Evolutionary conservation across 2,113 vertebrate genomes (phyloP).

Genomic region (Suricata suricatta): DNA sequence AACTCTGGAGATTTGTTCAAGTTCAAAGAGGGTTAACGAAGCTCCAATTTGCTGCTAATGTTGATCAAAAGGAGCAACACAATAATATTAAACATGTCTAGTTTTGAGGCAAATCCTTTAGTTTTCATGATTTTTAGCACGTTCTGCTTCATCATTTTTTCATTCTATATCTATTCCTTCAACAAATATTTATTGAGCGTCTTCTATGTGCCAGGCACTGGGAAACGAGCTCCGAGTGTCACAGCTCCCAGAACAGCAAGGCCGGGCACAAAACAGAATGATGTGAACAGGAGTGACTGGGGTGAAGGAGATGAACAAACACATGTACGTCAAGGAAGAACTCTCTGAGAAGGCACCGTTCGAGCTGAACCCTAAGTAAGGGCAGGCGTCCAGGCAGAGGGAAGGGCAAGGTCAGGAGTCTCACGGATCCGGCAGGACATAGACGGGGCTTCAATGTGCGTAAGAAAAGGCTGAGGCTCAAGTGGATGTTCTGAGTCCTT

Average conservation of each 20-base stretch:
- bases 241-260: not conserved
- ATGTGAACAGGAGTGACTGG: not conserved
- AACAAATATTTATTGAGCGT: not conserved
- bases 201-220: not conserved
- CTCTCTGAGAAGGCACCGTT: not conserved
- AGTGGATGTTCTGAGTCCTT: not conserved
- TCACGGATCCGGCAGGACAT: fast-evolving
- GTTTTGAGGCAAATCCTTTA: not conserved
- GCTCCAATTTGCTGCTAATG: not conserved
- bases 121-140: not conserved
- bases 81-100: not conserved
- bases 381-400: not conserved
- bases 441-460: not conserved
- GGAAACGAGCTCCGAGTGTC: no score
- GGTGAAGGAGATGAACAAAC: not conserved
- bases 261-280: not conserved
- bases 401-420: no score
- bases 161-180: not conserved
- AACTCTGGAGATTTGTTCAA: constrained; percentile 48
- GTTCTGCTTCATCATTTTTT: constrained; percentile 13
- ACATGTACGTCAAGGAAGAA: not conserved
- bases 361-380: not conserved
- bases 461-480: not conserved
- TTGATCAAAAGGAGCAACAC: not conserved
- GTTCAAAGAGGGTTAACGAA: not conserved